Percentiles rank a stretch among this genome's conserved stretches.
phyloP scores from a whole-genome alignment of 1,140 invertebrate genomes.

The Philotrypesis tridentata region DNA sequence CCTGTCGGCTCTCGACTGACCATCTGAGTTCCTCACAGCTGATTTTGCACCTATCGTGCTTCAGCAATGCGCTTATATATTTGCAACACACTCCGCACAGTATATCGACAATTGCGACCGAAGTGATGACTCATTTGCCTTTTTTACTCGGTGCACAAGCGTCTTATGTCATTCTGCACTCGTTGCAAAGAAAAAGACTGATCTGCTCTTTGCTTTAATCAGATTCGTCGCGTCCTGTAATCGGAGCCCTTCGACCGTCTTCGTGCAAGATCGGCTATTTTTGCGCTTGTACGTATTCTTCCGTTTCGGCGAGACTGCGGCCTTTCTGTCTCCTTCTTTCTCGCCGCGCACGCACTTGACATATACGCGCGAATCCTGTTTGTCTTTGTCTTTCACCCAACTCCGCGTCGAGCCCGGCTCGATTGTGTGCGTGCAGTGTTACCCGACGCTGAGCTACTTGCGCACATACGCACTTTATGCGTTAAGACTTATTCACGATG shows the following conservation, averaged over 20 bases:
- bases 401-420: not conserved
- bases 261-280: not conserved
- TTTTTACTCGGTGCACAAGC: no score
- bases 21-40: not conserved
- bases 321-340: not conserved
- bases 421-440: not conserved
- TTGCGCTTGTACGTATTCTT: not conserved
- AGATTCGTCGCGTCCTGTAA: not conserved
- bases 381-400: not conserved
- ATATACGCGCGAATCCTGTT: not conserved
- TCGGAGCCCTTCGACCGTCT: not conserved
- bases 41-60: not conserved
- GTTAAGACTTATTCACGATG: not conserved
- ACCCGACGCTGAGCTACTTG: not conserved
- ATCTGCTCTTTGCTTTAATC: not conserved
- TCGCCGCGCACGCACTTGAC: not conserved
- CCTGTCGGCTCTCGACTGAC: not conserved
- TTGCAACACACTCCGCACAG: not conserved
- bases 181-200: not conserved
- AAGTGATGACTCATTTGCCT: not conserved
- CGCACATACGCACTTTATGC: not conserved
- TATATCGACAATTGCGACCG: not conserved
- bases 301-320: not conserved
- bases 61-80: not conserved
- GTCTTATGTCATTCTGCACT: not conserved